These are phyloP conservation scores for Scaptomyza tumidula DNA, from an alignment of 2,888 invertebrate genomes.

Conservation along the genomic window DNA sequence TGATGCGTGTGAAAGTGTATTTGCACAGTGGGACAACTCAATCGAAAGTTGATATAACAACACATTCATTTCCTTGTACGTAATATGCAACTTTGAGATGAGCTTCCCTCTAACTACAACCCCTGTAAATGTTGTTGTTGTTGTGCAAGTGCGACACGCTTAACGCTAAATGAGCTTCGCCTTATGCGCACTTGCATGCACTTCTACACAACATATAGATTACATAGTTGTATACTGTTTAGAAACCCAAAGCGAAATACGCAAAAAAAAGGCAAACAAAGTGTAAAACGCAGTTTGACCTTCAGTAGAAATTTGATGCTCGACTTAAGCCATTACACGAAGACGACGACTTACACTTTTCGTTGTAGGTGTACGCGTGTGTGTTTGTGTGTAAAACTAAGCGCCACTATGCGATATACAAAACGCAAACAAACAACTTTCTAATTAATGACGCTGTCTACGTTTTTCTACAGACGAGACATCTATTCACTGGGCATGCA, in stretches of 20 bases:
- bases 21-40: conserved; percentile 50
- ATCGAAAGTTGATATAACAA: conserved; percentile 1
- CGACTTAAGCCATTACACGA: conserved; percentile 34
- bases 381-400: conserved; percentile 12
- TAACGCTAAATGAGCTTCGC: conserved; percentile 68
- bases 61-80: conserved; percentile 40
- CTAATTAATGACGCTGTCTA: conserved; percentile 54
- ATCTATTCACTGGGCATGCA: conserved; percentile 55
- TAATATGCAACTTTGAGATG: conserved; percentile 24
- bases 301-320: conserved; percentile 71
- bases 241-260: conserved; percentile 64
- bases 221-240: neutral
- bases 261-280: conserved; percentile 10
- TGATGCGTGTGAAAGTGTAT: conserved; percentile 48
- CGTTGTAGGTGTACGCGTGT: neutral
- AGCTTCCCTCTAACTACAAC: neutral
- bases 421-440: conserved; percentile 57
- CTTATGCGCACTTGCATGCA: conserved; percentile 69
- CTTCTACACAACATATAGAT: neutral
- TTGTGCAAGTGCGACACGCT: conserved; percentile 41
- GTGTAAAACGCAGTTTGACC: conserved; percentile 70
- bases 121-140: conserved; percentile 28
- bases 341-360: conserved; percentile 6
- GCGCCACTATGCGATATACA: conserved; percentile 47
- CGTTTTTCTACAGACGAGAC: conserved; percentile 18